phyloP scores from a whole-genome alignment of 2,888 invertebrate species.

The Adelognathus sp. region DNA sequence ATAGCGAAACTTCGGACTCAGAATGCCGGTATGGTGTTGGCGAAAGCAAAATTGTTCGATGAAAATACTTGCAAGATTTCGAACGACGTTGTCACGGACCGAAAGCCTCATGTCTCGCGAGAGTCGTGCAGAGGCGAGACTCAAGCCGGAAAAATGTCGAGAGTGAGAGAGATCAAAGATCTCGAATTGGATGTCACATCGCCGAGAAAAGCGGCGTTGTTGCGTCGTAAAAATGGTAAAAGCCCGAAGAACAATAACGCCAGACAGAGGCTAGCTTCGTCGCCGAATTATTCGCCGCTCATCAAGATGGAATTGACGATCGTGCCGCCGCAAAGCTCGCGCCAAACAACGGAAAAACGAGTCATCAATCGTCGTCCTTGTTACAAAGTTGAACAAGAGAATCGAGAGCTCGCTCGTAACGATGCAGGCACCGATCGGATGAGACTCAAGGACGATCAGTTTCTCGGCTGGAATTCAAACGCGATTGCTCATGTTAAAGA shows the following conservation, averaged over 20 bases:
- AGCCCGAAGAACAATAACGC: conserved; percentile 60
- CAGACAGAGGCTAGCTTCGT: conserved; percentile 55
- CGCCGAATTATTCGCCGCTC: conserved; percentile 58
- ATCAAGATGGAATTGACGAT: conserved; percentile 66
- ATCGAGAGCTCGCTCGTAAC: conserved; percentile 21
- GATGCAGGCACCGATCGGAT: conserved; percentile 13
- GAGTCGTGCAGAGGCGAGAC: conserved; percentile 34
- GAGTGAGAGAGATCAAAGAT: conserved; percentile 44
- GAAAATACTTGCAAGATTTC: conserved; percentile 68
- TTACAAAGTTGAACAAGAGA: conserved; percentile 54
- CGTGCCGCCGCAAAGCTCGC: conserved; percentile 48
- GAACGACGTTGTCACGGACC: conserved; percentile 6
- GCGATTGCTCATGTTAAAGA: conserved; percentile 37
- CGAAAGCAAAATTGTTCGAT: conserved; percentile 90
- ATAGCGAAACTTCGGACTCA: conserved; percentile 87
- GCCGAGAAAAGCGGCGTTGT: conserved; percentile 33
- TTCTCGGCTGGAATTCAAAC: neutral
- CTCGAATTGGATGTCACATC: conserved; percentile 35
- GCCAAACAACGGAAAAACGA: conserved; percentile 53
- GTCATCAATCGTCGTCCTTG: conserved; percentile 42
- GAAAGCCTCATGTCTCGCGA: neutral
- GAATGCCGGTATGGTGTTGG: conserved; percentile 91
- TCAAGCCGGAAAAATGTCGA: conserved; percentile 32
- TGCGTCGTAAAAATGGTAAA: conserved; percentile 55
- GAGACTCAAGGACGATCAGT: conserved; percentile 15